These are phyloP conservation scores for Cyprinella venusta DNA, from an alignment of 2,797 vertebrate species.

Conservation along the genomic window DNA sequence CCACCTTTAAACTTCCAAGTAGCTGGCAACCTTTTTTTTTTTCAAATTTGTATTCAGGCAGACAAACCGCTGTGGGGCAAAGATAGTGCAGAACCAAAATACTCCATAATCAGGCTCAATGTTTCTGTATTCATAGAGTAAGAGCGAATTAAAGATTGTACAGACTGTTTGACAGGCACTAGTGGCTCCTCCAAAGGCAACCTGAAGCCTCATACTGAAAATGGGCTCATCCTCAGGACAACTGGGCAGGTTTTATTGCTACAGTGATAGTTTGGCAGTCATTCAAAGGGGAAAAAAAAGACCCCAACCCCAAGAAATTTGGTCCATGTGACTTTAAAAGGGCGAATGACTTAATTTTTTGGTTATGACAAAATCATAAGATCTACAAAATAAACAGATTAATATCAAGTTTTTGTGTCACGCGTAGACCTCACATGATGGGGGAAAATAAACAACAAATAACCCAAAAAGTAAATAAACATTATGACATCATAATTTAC, in stretches of 20 bases:
- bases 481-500: conserved; percentile 9
- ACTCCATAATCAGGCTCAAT: too few relatives aligned
- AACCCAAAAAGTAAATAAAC: conserved; percentile 32
- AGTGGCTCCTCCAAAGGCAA: conserved; percentile 47
- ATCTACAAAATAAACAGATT: background rate
- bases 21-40: conserved; percentile 29
- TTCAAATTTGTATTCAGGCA: conserved; percentile 11
- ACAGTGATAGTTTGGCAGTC: conserved; percentile 26
- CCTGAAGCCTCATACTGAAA: conserved; percentile 32
- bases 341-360: background rate
- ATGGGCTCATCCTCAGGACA: background rate
- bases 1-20: conserved; percentile 26
- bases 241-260: conserved; percentile 41
- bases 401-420: background rate
- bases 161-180: conserved; percentile 48
- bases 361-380: background rate
- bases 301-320: conserved; percentile 32
- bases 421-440: background rate
- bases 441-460: background rate
- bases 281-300: background rate
- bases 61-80: background rate
- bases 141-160: conserved; percentile 3
- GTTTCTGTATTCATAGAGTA: background rate
- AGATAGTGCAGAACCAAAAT: conserved; percentile 1
- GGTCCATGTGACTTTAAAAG: conserved; percentile 45